Base-by-base conservation (phyloP, 2,113 vertebrate genomes). In the Paracanthobrama guichenoti region DNA sequence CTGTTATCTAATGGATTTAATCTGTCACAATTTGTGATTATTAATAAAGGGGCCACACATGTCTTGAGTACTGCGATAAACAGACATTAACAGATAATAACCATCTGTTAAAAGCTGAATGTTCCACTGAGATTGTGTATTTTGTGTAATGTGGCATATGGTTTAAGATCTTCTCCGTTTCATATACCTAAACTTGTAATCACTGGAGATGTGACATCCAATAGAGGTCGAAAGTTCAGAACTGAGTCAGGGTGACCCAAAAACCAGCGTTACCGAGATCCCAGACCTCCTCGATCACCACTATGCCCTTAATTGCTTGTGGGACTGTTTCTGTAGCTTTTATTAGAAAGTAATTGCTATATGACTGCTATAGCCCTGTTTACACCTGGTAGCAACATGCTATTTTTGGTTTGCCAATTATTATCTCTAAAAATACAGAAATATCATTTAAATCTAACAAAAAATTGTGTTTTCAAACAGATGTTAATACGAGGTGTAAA, bases 221-320 rank as follows among this genome's bases (percentile, higher is more conserved):
- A 69, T 13, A n/a, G 48, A 82, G 79, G 79, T 71, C 0, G 28
- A 57, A 82, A 82, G 79, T 71, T 82, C 79, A 71, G 66, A 55
- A 39, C 46, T 4, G 48, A 82, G 28, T 71, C 66, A 71, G 26
- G 46, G 66, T 71, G 79, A 82, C 79, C 48, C 64, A 71, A 82
- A 81, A 82, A 71, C 6, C 62, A 39, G n/a, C 2, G 20, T 71
- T 57, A 42, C 22, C 5, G 66, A 39, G 66, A 42, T 82, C 64
- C 62, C 46, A 55, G 64, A 69, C 66, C 66, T 82, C 44, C 50
- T 71, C 66, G 11, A 82, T 82, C 79, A 55, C 28, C 66, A 42
- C 20, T 67, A 13, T 82, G 66, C n/a, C 79, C 79, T 28, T 82
- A 82, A 82, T 82, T 82, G 66, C 79, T 82, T 82, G 12, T 71